Conservation (phyloP, 2,797 vertebrate genomes). For the Mallotus villosus region DNA sequence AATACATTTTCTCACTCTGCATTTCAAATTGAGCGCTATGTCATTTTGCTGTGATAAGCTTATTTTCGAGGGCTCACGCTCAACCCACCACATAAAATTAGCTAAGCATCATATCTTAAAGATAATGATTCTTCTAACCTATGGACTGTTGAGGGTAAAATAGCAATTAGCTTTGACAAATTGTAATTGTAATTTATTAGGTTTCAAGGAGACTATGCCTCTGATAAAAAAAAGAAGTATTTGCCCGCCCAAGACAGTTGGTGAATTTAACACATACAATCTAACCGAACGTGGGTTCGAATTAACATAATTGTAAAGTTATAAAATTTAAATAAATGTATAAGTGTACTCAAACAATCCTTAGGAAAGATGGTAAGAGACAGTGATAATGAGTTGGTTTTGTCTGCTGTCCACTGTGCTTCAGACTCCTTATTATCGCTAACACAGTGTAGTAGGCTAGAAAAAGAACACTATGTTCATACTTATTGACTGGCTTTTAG, state of each 20-base stretch:
- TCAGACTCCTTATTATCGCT: too few species aligned
- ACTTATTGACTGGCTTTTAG: neutral
- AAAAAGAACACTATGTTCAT: neutral
- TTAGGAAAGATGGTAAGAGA: neutral
- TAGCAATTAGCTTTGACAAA: constrained; percentile 46
- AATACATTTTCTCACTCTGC: constrained; percentile 10
- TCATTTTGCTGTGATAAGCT: constrained; percentile 57
- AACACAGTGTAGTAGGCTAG: neutral
- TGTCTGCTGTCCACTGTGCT: neutral
- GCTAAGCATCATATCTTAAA: constrained; percentile 46
- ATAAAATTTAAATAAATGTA: neutral
- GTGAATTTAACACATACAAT: too few species aligned
- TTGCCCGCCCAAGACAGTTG: neutral
- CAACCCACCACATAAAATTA: constrained; percentile 47
- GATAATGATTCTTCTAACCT: constrained; percentile 47
- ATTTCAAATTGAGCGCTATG: constrained; percentile 48
- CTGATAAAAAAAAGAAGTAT: neutral
- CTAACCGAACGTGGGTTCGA: neutral
- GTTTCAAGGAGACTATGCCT: too few species aligned
- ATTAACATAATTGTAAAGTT: neutral
- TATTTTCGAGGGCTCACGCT: constrained; percentile 40
- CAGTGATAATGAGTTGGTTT: neutral
- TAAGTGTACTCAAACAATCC: neutral
- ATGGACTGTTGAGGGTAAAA: constrained; percentile 21
- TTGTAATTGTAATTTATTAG: neutral